Conservation (phyloP, 1,140 invertebrate genomes). For the Venturia canescens region DNA sequence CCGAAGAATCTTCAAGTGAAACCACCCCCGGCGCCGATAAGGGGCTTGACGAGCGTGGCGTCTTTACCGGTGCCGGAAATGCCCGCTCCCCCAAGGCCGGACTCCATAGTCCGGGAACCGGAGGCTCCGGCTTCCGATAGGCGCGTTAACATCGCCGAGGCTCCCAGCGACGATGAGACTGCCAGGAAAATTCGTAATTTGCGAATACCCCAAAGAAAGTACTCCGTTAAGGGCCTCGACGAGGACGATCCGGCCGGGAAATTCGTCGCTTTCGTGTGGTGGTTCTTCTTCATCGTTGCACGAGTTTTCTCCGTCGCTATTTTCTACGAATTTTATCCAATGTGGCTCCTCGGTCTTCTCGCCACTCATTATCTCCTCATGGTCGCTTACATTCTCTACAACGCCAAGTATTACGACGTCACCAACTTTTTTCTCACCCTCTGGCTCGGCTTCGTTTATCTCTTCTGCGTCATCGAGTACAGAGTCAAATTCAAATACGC, state of each 20-base stretch:
- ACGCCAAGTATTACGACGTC: conserved; percentile 78
- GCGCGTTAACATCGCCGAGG: conserved; percentile 40
- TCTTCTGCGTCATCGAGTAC: conserved; percentile 86
- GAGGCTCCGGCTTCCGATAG: conserved; percentile 48
- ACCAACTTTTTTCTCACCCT: conserved; percentile 79
- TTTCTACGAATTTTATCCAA: conserved; percentile 83
- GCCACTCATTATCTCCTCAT: conserved; percentile 80
- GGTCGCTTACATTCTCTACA: conserved; percentile 79
- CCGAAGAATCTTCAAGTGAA: conserved; percentile 71
- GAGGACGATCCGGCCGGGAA: conserved; percentile 83
- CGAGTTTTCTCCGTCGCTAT: conserved; percentile 82
- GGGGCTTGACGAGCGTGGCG: conserved; percentile 70
- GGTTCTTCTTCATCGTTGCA: conserved; percentile 83
- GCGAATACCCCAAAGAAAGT: conserved; percentile 65
- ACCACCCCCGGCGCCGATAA: conserved; percentile 72
- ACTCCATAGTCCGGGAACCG: conserved; percentile 62
- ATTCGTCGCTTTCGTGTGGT: conserved; percentile 82
- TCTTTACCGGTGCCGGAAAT: conserved; percentile 70
- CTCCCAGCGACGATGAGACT: conserved; percentile 43
- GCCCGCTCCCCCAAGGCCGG: conserved; percentile 73
- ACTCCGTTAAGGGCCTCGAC: conserved; percentile 78
- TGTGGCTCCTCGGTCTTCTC: conserved; percentile 78
- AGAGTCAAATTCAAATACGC: conserved; percentile 85
- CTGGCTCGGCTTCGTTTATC: conserved; percentile 83
- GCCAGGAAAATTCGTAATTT: conserved; percentile 50